These are phyloP conservation scores for Xyrichtys novacula DNA, from an alignment of 2,797 vertebrate genomes.

Conservation along the genomic window DNA sequence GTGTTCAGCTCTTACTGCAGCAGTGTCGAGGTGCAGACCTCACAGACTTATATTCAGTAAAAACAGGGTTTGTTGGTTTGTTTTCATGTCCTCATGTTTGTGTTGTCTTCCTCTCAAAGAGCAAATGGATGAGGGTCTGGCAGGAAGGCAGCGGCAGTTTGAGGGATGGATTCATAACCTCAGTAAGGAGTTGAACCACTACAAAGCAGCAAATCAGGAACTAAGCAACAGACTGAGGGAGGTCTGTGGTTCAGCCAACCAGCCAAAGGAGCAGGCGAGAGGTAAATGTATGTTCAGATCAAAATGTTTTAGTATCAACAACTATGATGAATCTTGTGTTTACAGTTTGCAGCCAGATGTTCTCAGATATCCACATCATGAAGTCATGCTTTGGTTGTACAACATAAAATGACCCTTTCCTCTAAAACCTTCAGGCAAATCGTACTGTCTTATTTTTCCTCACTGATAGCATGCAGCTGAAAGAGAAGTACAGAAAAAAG, in stretches of 20 bases:
- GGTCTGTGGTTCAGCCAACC: constrained; percentile 65
- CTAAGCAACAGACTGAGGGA: constrained; percentile 88
- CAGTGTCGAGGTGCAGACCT: constrained; percentile 89
- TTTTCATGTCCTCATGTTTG: background rate
- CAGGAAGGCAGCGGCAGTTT: constrained; percentile 92
- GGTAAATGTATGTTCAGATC: constrained; percentile 49
- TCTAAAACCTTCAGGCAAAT: background rate
- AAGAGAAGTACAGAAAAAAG: background rate
- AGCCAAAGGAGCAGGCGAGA: constrained; percentile 63
- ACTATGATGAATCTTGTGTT: constrained; percentile 3
- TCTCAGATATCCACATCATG: background rate
- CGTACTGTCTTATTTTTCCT: background rate
- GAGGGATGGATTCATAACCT: constrained; percentile 92
- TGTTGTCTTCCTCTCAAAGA: constrained; percentile 76
- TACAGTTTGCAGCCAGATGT: background rate
- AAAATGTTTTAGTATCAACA: constrained; percentile 6
- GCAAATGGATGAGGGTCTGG: constrained; percentile 92
- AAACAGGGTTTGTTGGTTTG: background rate
- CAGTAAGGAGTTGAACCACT: constrained; percentile 91
- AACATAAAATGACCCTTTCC: background rate
- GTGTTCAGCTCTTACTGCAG: constrained; percentile 92
- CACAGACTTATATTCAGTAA: background rate
- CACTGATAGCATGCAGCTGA: background rate
- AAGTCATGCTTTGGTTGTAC: background rate
- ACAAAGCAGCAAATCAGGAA: constrained; percentile 89